Evolutionary conservation across 2,113 vertebrate genomes (phyloP).

Genomic region (Scalopus aquaticus): DNA sequence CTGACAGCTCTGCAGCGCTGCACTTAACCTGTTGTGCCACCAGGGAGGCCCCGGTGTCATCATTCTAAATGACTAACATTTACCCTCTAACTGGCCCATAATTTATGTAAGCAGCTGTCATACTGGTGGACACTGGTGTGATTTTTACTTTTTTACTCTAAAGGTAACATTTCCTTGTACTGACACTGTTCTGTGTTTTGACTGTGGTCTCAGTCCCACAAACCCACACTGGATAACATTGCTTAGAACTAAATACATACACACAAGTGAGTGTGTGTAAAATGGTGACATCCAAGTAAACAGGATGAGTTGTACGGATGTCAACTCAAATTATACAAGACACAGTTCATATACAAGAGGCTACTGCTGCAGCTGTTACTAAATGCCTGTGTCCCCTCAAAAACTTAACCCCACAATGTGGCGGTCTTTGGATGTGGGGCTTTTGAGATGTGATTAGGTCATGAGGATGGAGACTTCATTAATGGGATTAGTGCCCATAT

Average conservation of each 20-base stretch:
- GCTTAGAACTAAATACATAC: background rate
- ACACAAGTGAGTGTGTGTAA: background rate
- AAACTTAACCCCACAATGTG: background rate
- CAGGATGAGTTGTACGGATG: background rate
- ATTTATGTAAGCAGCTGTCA: background rate
- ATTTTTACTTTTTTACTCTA: constrained; percentile 20
- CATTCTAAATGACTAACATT: constrained; percentile 6
- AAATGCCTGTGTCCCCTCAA: background rate
- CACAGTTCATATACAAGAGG: background rate
- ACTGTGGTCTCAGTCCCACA: background rate
- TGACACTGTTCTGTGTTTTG: background rate
- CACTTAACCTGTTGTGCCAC: too few relatives aligned
- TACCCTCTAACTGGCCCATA: background rate
- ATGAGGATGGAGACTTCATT: background rate
- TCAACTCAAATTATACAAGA: background rate
- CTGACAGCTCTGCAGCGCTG: too few relatives aligned
- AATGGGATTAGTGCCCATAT: background rate
- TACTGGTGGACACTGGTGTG: background rate
- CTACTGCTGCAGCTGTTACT: background rate
- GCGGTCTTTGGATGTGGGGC: background rate
- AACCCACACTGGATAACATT: background rate
- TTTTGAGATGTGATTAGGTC: background rate
- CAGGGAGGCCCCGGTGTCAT: background rate
- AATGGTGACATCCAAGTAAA: background rate
- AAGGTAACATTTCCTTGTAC: constrained; percentile 13